Evolutionary conservation across 2,113 vertebrate species (phyloP).

Genomic region (Tenebrosternarchus preto): DNA sequence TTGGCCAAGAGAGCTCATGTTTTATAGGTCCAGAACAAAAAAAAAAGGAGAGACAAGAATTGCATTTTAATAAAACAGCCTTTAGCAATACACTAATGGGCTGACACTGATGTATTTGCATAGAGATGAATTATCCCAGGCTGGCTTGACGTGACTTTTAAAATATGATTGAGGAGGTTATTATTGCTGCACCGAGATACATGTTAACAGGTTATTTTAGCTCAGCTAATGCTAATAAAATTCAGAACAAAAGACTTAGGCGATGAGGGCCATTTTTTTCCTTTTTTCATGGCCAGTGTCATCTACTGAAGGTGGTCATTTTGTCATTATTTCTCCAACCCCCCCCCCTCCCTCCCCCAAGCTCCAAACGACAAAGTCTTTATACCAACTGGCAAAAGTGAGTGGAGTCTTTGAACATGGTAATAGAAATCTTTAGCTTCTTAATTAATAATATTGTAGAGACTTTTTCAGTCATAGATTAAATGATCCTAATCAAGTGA

Average conservation of each 20-base stretch:
- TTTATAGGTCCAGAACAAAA: constrained; percentile 87
- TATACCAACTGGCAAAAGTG: constrained; percentile 30
- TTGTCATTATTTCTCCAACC: constrained; percentile 68
- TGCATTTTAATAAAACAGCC: constrained; percentile 88
- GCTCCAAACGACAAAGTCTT: constrained; percentile 35
- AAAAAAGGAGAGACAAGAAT: constrained; percentile 69
- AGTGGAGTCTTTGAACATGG: constrained; percentile 51
- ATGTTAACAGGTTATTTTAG: constrained; percentile 81
- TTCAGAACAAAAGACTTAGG: constrained; percentile 69
- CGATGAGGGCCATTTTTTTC: constrained; percentile 60
- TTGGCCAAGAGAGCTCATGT: constrained; percentile 87
- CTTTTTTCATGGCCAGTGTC: constrained; percentile 64
- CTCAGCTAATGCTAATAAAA: constrained; percentile 76
- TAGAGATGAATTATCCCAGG: constrained; percentile 90
- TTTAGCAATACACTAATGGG: constrained; percentile 87
- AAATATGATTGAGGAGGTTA: constrained; percentile 94
- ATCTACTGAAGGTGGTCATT: constrained; percentile 71
- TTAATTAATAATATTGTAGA: constrained; percentile 58
- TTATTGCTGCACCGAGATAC: constrained; percentile 81
- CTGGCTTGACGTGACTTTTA: constrained; percentile 90
- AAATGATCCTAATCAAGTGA: not conserved
- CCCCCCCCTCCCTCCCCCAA: constrained; percentile 5
- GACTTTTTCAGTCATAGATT: constrained; percentile 17
- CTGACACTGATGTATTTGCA: constrained; percentile 91
- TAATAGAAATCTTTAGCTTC: constrained; percentile 52